Percentiles rank a stretch among this genome's conserved stretches.
Evolutionary conservation across 2,888 invertebrate genomes (phyloP).

Genomic region (Drosophila neonasuta): DNA sequence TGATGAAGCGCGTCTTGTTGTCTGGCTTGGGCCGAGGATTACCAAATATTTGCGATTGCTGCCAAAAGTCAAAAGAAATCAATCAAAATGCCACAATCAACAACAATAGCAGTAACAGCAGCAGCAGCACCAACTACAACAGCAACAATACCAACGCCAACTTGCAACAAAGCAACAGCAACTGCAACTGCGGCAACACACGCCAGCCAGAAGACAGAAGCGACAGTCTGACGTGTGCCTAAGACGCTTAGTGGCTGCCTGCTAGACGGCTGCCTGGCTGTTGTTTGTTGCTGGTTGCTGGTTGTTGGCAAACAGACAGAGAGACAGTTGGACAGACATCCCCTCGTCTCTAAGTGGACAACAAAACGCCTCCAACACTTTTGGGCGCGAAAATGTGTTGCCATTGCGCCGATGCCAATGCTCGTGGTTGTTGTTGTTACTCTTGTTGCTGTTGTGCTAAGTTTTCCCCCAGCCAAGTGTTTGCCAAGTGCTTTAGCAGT

Average conservation of each 20-base stretch:
- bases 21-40: slow-evolving; percentile 55
- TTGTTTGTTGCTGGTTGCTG: not conserved
- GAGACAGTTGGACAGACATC: slow-evolving; percentile 56
- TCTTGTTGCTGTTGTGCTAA: slow-evolving; percentile 26
- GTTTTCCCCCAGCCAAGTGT: slow-evolving; percentile 59
- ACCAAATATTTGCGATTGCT: slow-evolving; percentile 74
- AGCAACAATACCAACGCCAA: slow-evolving; percentile 17
- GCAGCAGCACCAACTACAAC: slow-evolving; percentile 32
- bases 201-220: slow-evolving; percentile 64
- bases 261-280: slow-evolving; percentile 39
- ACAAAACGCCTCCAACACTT: slow-evolving; percentile 78
- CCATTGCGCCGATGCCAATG: slow-evolving; percentile 49
- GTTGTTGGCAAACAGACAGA: slow-evolving; percentile 13
- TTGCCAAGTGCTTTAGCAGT: slow-evolving; percentile 52
- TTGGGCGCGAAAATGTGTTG: slow-evolving; percentile 76
- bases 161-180: slow-evolving; percentile 24
- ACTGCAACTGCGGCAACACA: slow-evolving; percentile 51
- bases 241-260: slow-evolving; percentile 74
- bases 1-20: slow-evolving; percentile 72
- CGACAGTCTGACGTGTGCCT: slow-evolving; percentile 75
- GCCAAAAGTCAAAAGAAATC: slow-evolving; percentile 77
- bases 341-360: slow-evolving; percentile 73
- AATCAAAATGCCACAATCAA: slow-evolving; percentile 73
- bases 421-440: slow-evolving; percentile 11
- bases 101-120: slow-evolving; percentile 54